Evolutionary conservation across 2,888 invertebrate species (phyloP), one percentile per base, ranked within the genome.

Genomic region (Rapana venosa): DNA sequence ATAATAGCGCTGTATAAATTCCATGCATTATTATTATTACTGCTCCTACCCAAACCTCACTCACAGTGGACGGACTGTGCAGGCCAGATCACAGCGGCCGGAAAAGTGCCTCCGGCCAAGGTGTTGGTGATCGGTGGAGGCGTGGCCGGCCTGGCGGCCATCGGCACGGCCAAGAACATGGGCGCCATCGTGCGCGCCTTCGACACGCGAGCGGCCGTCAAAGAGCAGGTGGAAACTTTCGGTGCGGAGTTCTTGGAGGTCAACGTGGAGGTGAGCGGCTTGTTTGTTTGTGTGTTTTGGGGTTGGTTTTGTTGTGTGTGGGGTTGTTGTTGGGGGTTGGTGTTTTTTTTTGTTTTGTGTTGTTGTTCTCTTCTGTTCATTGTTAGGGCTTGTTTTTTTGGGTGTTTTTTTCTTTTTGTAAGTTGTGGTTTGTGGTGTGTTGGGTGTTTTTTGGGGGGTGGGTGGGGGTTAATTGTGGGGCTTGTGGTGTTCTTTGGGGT

Each of bases 11-110:
- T n/a, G n/a, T n/a, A n/a, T n/a, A n/a, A n/a, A n/a, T n/a, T n/a
- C n/a, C n/a, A n/a, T n/a, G n/a, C n/a, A n/a, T n/a, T n/a, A n/a
- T n/a, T n/a, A n/a, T n/a, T n/a, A n/a, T n/a, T n/a, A n/a, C n/a
- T n/a, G n/a, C n/a, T n/a, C n/a, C n/a, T n/a, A n/a, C n/a, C n/a
- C n/a, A n/a, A n/a, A n/a, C n/a, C n/a, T n/a, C n/a, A n/a, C n/a
- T n/a, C n/a, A n/a, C n/a, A n/a, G n/a, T n/a, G n/a, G n/a, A n/a
- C n/a, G n/a, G n/a, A n/a, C n/a, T n/a, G n/a, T n/a, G n/a, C 94
- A 97, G 98, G 98, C 94, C 98, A 98, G 96, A 98, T 98, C 96
- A 98, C 98, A 22, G 98, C 98, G 0, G 98, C 98, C 8, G 98
- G 96, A 26, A 98, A 98, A 95, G 98, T 98, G 36, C 98, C 98